Conservation (phyloP, 2,888 invertebrate genomes). For the Pollenia angustigena region DNA sequence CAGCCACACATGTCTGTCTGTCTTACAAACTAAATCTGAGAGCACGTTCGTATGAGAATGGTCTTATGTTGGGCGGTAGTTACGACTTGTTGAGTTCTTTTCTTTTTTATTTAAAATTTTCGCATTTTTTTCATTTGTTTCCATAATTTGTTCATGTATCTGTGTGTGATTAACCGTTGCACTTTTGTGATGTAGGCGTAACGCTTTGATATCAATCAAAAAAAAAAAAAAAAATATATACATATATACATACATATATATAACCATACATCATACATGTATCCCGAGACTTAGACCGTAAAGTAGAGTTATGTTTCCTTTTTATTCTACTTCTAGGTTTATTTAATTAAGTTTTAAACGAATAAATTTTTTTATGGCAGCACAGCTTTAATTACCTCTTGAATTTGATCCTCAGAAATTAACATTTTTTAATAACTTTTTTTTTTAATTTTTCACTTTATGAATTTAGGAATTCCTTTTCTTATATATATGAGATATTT, state of each 20-base stretch:
- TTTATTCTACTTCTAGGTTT: constrained; percentile 28
- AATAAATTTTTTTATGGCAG: constrained; percentile 2
- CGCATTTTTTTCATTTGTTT: constrained; percentile 20
- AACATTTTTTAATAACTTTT: constrained; percentile 77
- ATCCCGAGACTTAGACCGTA: constrained; percentile 40
- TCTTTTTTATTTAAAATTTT: constrained; percentile 34
- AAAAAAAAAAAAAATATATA: neutral
- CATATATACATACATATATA: no score
- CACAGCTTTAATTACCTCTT: constrained; percentile 79
- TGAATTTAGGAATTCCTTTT: neutral
- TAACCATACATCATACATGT: neutral
- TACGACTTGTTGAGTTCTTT: constrained; percentile 32
- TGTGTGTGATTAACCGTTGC: constrained; percentile 61
- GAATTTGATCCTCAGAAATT: constrained; percentile 83
- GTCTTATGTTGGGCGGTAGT: constrained; percentile 54
- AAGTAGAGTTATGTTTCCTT: constrained; percentile 34
- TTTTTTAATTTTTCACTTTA: neutral
- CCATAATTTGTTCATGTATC: neutral
- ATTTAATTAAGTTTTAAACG: constrained; percentile 33
- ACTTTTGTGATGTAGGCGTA: constrained; percentile 75
- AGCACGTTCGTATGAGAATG: constrained; percentile 14
- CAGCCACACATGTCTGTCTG: neutral
- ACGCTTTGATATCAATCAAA: constrained; percentile 77
- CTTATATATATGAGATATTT: neutral
- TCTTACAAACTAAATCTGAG: neutral